Conservation (phyloP, 1,140 invertebrate species). For the Ericerus pela region DNA sequence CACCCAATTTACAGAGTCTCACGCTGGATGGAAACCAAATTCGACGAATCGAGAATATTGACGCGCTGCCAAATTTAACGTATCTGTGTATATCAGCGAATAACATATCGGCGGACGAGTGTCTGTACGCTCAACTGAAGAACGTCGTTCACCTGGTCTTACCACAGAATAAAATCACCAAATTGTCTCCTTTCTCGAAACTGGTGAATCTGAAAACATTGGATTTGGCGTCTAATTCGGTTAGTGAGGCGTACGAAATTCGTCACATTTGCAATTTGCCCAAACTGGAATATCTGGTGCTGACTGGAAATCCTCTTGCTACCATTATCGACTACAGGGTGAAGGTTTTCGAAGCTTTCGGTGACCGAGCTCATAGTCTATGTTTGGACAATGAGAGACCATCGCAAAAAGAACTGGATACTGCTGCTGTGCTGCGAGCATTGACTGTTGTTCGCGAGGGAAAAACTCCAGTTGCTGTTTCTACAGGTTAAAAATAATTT, state of each 20-base stretch:
- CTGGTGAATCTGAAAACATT: constrained; percentile 68
- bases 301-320: constrained; percentile 81
- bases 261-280: constrained; percentile 62
- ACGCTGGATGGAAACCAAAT: constrained; percentile 63
- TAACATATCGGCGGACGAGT: constrained; percentile 46
- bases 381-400: constrained; percentile 74
- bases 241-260: constrained; percentile 66
- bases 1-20: constrained; percentile 56
- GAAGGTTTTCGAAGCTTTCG: constrained; percentile 71
- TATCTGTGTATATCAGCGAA: constrained; percentile 66
- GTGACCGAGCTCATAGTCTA: constrained; percentile 54
- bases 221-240: constrained; percentile 72
- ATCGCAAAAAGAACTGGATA: constrained; percentile 76
- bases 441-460: constrained; percentile 52
- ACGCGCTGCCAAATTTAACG: constrained; percentile 56
- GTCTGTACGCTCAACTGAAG: constrained; percentile 70
- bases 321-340: constrained; percentile 76
- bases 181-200: constrained; percentile 61
- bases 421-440: constrained; percentile 73
- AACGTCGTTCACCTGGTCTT: constrained; percentile 78
- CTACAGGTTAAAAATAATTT: too few species aligned
- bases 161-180: constrained; percentile 66
- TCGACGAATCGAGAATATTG: constrained; percentile 55
- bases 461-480: constrained; percentile 30
- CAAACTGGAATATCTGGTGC: constrained; percentile 65